Evolutionary conservation across 2,888 invertebrate genomes (phyloP).

Genomic region (Timema podura): DNA sequence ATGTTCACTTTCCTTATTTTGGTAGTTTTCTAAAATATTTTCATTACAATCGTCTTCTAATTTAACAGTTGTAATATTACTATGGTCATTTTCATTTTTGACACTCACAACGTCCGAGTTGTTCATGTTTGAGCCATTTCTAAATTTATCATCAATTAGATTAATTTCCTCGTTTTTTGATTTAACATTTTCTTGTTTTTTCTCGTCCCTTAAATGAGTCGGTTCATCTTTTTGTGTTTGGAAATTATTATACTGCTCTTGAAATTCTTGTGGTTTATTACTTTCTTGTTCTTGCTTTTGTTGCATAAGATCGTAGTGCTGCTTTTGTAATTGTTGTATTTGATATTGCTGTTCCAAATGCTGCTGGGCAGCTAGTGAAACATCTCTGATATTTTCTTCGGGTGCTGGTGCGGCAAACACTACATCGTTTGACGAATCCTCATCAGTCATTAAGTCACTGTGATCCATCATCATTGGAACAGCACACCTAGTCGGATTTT

Average conservation of each 20-base stretch:
- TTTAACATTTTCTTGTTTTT: conserved; percentile 27
- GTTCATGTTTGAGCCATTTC: no score
- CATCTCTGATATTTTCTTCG: conserved; percentile 41
- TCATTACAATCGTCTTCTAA: no score
- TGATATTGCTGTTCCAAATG: conserved; percentile 19
- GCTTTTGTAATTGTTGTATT: conserved; percentile 19
- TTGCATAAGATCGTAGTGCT: no score
- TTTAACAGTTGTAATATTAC: conserved; percentile 18
- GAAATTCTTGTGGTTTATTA: no score
- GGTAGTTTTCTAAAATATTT: conserved; percentile 21
- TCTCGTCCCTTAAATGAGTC: no score
- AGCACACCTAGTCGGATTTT: conserved; percentile 82
- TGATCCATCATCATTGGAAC: conserved; percentile 48
- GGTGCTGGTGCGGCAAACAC: conserved; percentile 45
- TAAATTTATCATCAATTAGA: no score
- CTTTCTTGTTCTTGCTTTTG: conserved; percentile 17
- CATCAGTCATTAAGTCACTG: conserved; percentile 54
- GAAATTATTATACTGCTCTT: no score
- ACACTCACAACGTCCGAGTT: neutral
- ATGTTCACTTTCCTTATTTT: conserved; percentile 26
- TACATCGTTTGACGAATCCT: conserved; percentile 57
- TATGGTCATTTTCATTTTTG: conserved; percentile 18
- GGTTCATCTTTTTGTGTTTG: no score
- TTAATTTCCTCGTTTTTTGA: conserved; percentile 18
- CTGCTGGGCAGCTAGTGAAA: conserved; percentile 38